Percentiles rank a stretch among this genome's conserved stretches.
Conservation (phyloP, 2,113 vertebrate genomes). For the Etheostoma spectabile region DNA sequence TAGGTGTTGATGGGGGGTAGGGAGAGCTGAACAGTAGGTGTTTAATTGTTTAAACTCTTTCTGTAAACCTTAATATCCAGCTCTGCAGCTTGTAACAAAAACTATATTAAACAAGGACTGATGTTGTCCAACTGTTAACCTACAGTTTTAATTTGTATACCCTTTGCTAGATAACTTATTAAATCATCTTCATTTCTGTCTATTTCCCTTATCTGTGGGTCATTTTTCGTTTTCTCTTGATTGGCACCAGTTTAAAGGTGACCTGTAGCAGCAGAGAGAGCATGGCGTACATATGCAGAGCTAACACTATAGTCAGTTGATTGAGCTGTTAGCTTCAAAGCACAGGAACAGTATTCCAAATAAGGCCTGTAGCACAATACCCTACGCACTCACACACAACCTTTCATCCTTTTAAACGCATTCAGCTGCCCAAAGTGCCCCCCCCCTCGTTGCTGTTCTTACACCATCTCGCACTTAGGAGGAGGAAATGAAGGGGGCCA, state of each 20-base stretch:
- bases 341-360: constrained; percentile 11
- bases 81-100: neutral
- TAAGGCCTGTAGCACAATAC: constrained; percentile 18
- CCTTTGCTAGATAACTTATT: neutral
- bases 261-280: constrained; percentile 13
- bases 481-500: constrained; percentile 42
- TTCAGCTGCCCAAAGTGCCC: constrained; percentile 32
- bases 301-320: neutral
- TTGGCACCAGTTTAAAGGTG: neutral
- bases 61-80: neutral
- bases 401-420: constrained; percentile 29
- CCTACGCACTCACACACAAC: neutral
- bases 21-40: neutral
- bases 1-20: too few species aligned
- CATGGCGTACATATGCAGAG: constrained; percentile 6
- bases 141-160: neutral
- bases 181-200: neutral
- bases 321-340: constrained; percentile 40
- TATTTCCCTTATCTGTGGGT: neutral
- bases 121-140: neutral
- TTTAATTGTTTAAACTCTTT: neutral
- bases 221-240: neutral
- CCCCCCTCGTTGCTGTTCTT: constrained; percentile 25
- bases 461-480: neutral
- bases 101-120: neutral